phyloP scores from a whole-genome alignment of 64 coral and sea anemone genomes.

The Cladopsammia gracilis region DNA sequence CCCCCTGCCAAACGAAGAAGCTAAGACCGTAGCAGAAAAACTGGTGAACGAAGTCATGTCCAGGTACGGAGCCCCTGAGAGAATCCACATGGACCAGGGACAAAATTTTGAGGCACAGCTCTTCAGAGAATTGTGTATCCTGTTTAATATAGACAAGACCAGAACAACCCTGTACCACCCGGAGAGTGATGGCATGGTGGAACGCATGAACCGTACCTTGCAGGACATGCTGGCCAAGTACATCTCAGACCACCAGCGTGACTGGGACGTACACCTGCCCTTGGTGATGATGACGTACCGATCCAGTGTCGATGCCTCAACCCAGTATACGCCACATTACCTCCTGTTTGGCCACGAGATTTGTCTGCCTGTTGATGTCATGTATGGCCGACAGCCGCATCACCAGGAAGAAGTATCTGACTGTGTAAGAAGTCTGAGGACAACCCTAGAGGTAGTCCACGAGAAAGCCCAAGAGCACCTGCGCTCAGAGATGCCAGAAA shows the following conservation, averaged over 20 bases:
- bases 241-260: no score
- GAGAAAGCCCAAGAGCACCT: neutral
- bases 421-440: neutral
- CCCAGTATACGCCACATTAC: neutral
- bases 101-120: neutral
- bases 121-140: neutral
- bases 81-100: neutral
- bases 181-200: conserved; percentile 20
- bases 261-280: conserved; percentile 18
- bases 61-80: neutral
- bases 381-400: neutral
- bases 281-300: conserved; percentile 18
- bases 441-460: neutral
- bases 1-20: conserved; percentile 19
- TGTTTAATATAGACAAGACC: neutral
- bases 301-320: conserved; percentile 8
- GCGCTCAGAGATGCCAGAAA: neutral
- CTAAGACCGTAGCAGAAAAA: conserved; percentile 13
- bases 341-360: conserved; percentile 37
- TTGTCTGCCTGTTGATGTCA: conserved; percentile 34
- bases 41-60: conserved; percentile 18
- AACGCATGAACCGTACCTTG: conserved; percentile 1
- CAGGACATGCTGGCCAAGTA: no score
- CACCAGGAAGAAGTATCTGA: neutral
- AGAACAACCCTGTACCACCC: conserved; percentile 3